Evolutionary conservation across 2,797 vertebrate genomes (phyloP).

Genomic region (Cyprinella venusta): DNA sequence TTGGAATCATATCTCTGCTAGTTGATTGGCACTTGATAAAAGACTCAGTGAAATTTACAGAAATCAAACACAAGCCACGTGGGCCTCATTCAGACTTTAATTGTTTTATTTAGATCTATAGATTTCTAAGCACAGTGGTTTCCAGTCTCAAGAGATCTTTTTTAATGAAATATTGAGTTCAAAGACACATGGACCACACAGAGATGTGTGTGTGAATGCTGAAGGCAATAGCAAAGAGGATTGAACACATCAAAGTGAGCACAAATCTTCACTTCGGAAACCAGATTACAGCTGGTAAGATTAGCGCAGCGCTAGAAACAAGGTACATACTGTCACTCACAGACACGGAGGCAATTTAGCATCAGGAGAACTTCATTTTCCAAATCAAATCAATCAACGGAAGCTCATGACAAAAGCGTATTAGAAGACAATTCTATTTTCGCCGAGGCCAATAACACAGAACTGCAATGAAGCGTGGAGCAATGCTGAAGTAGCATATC

Average conservation of each 20-base stretch:
- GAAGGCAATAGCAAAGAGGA: slow-evolving; percentile 47
- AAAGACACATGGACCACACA: slow-evolving; percentile 62
- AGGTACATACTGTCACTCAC: slow-evolving; percentile 29
- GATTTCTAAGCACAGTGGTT: slow-evolving; percentile 61
- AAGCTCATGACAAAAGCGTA: slow-evolving; percentile 42
- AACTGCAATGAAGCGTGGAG: neutral
- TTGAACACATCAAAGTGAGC: slow-evolving; percentile 61
- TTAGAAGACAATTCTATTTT: slow-evolving; percentile 50
- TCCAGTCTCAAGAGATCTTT: slow-evolving; percentile 55
- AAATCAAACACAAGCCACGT: slow-evolving; percentile 44
- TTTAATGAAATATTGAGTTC: slow-evolving; percentile 68
- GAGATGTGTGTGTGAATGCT: slow-evolving; percentile 39
- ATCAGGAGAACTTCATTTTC: slow-evolving; percentile 32
- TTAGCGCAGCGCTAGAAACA: slow-evolving; percentile 42
- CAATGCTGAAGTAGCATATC: neutral
- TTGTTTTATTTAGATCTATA: slow-evolving; percentile 70
- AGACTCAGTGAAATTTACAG: slow-evolving; percentile 49
- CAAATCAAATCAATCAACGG: slow-evolving; percentile 40
- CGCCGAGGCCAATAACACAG: neutral
- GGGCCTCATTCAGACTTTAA: slow-evolving; percentile 62
- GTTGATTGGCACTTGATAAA: slow-evolving; percentile 50
- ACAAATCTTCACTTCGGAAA: slow-evolving; percentile 61
- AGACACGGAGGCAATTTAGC: slow-evolving; percentile 32
- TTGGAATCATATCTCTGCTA: slow-evolving; percentile 48
- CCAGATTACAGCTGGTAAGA: slow-evolving; percentile 57